Conservation (phyloP, 53 echinoderm and acorn worm species). For the Holothuria scabra region DNA sequence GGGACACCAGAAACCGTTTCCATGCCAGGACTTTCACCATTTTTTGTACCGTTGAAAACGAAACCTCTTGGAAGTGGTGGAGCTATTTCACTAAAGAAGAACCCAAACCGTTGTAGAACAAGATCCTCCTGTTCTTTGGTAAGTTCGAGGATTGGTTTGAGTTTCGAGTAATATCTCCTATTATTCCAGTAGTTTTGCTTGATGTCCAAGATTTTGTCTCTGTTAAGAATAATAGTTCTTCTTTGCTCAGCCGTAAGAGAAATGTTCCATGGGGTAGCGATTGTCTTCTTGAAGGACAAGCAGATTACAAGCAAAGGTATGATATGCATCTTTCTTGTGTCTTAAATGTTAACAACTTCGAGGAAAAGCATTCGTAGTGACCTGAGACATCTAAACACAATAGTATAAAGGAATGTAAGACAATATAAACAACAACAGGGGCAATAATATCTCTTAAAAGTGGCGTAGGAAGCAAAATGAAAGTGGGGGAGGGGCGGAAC, state of each 20-base stretch:
- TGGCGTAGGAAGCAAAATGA: no score
- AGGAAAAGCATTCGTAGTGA: no score
- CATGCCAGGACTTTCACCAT: not conserved
- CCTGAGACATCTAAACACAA: no score
- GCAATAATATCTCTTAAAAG: no score
- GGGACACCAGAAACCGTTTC: not conserved
- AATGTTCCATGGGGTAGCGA: not conserved
- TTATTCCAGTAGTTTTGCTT: slow-evolving; percentile 25
- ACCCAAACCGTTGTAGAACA: not conserved
- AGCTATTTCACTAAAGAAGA: not conserved
- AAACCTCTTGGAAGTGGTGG: not conserved
- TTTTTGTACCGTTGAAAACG: slow-evolving; percentile 24
- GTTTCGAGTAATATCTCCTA: slow-evolving; percentile 10
- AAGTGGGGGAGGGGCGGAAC: no score
- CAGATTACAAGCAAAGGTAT: no score
- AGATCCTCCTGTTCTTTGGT: not conserved
- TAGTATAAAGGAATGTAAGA: no score
- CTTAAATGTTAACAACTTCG: no score
- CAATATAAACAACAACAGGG: no score
- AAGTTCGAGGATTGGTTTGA: slow-evolving; percentile 12
- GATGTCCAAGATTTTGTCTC: not conserved
- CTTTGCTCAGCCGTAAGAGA: not conserved
- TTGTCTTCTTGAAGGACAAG: no score
- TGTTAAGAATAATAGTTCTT: not conserved
- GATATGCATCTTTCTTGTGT: no score